These are phyloP conservation scores for Pimephales promelas DNA, from an alignment of 2,113 vertebrate genomes.

Conservation along the genomic window DNA sequence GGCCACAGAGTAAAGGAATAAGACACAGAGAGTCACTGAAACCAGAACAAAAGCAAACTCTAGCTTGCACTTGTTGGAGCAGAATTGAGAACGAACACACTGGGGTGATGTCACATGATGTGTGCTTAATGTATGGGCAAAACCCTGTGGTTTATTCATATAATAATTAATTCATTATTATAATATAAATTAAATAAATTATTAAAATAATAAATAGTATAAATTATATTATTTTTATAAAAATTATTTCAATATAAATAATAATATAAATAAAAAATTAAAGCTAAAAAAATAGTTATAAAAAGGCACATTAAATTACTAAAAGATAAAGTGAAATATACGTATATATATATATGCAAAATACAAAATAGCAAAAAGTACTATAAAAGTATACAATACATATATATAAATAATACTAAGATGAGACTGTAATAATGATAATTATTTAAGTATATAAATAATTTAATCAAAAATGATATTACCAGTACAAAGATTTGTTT, in stretches of 20 bases:
- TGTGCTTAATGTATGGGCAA: not conserved
- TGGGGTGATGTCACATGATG: not conserved
- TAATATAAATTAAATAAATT: too few relatives aligned
- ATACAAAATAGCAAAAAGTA: not conserved
- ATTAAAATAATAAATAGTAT: too few relatives aligned
- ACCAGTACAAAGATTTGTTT: not conserved
- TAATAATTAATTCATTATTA: too few relatives aligned
- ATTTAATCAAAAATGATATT: not conserved
- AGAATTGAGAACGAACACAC: not conserved
- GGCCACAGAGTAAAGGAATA: not conserved
- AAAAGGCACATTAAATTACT: not conserved
- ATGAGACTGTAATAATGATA: not conserved
- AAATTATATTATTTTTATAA: too few relatives aligned
- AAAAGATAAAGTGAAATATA: not conserved
- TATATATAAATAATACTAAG: not conserved
- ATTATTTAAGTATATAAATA: not conserved
- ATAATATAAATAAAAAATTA: too few relatives aligned
- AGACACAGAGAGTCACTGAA: not conserved
- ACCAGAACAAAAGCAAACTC: not conserved
- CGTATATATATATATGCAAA: not conserved
- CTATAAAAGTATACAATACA: not conserved
- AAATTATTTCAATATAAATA: too few relatives aligned
- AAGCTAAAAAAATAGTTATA: not conserved
- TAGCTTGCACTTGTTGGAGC: not conserved
- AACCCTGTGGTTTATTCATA: not conserved